These are phyloP conservation scores for Phocides pigmalion DNA, from an alignment of 1,140 invertebrate species.

Conservation along the genomic window DNA sequence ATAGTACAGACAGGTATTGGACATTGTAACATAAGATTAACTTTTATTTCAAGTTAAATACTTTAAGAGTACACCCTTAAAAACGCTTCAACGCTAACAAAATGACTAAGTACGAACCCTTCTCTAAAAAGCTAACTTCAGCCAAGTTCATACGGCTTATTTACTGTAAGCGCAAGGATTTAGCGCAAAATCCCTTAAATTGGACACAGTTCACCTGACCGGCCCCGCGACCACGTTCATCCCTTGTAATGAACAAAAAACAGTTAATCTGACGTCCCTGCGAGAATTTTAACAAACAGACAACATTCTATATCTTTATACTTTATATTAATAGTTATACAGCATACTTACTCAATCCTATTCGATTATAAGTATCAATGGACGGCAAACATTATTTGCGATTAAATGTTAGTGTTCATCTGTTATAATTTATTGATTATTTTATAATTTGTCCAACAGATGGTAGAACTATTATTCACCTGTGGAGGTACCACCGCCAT, in stretches of 20 bases:
- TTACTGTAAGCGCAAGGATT: conserved; percentile 52
- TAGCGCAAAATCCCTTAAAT: conserved; percentile 56
- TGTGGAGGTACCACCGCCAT: too few species aligned
- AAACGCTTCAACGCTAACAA: background rate
- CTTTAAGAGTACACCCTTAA: background rate
- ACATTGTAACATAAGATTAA: too few species aligned
- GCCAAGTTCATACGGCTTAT: conserved; percentile 37
- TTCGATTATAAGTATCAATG: too few species aligned
- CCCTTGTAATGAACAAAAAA: conserved; percentile 61
- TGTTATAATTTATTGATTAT: too few species aligned
- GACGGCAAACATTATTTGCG: too few species aligned
- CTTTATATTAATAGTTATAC: too few species aligned
- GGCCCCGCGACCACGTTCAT: conserved; percentile 35
- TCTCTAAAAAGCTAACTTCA: conserved; percentile 3
- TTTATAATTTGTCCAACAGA: too few species aligned
- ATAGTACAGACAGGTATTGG: too few species aligned
- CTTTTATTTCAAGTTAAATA: background rate
- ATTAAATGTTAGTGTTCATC: too few species aligned
- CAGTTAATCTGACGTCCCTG: conserved; percentile 54
- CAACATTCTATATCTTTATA: conserved; percentile 5
- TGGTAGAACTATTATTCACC: too few species aligned
- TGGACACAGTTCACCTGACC: conserved; percentile 57
- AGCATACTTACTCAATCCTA: too few species aligned
- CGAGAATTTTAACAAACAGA: conserved; percentile 31
- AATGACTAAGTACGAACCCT: background rate